phyloP scores from a whole-genome alignment of 2,797 vertebrate genomes.

The Myotis planiceps region DNA sequence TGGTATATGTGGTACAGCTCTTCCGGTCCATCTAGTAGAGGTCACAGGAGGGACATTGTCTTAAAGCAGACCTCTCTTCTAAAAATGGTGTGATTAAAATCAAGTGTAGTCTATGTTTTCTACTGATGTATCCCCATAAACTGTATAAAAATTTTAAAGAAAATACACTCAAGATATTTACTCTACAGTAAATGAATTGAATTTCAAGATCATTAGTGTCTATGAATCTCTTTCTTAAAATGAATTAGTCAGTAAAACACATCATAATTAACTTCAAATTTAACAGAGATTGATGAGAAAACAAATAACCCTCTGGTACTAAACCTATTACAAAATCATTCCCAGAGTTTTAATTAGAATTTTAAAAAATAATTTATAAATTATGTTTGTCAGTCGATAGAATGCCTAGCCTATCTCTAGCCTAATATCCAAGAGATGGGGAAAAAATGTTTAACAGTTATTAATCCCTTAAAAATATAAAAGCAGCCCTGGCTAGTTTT shows the following conservation, averaged over 20 bases:
- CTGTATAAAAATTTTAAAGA: not conserved
- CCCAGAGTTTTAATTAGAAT: not conserved
- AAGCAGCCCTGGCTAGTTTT: no score
- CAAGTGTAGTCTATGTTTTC: not conserved
- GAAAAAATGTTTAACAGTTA: not conserved
- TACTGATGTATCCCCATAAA: not conserved
- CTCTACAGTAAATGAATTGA: not conserved
- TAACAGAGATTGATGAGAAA: not conserved
- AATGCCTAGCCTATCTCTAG: not conserved
- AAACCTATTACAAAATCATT: not conserved
- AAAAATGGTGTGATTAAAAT: not conserved
- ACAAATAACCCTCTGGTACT: not conserved
- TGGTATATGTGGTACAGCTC: accelerated
- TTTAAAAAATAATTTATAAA: not conserved
- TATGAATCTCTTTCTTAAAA: not conserved
- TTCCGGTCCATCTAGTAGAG: accelerated
- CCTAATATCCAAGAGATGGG: not conserved
- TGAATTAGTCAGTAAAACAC: conserved; percentile 12
- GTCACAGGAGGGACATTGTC: no score
- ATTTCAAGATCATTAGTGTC: not conserved
- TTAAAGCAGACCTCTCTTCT: not conserved
- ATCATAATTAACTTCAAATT: conserved; percentile 41
- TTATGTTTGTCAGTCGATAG: not conserved
- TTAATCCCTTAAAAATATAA: not conserved
- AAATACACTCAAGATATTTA: not conserved